Conservation (phyloP, 2,888 invertebrate genomes). For the Aelia acuminata region DNA sequence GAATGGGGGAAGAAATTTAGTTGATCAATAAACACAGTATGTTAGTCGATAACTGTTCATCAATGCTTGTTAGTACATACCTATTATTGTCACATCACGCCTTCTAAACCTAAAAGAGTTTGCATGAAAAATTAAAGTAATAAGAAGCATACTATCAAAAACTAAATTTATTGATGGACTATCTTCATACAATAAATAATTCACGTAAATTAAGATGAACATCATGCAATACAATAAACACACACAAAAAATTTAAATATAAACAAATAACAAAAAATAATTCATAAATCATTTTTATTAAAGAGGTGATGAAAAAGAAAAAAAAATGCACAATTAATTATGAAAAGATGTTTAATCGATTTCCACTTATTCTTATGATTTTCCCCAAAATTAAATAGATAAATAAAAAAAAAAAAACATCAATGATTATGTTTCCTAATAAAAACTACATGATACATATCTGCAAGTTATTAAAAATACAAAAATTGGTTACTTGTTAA, state of each 20-base stretch:
- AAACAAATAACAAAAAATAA: neutral
- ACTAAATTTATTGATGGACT: slow-evolving; percentile 41
- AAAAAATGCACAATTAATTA: neutral
- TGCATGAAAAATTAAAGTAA: slow-evolving; percentile 59
- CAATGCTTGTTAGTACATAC: too few species aligned
- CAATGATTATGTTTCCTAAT: neutral
- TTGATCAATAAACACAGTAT: too few species aligned
- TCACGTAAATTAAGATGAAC: neutral
- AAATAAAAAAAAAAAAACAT: neutral
- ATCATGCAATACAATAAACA: neutral
- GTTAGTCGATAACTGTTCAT: too few species aligned
- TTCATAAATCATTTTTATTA: neutral
- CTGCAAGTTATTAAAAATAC: neutral
- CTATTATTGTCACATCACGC: too few species aligned
- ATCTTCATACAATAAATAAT: neutral
- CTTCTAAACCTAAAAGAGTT: too few species aligned
- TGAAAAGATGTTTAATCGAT: neutral
- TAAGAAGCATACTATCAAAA: slow-evolving; percentile 38
- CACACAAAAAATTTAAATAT: neutral
- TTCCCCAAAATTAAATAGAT: neutral
- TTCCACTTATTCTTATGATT: neutral
- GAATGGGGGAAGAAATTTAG: too few species aligned
- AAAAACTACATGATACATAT: neutral
- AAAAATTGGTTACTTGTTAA: too few species aligned
- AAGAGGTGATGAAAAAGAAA: neutral